A percentile compares a stretch with the other conserved stretches of the same genome.
phyloP scores from a whole-genome alignment of 2,888 invertebrate species.

The Meghimatium bilineatum region DNA sequence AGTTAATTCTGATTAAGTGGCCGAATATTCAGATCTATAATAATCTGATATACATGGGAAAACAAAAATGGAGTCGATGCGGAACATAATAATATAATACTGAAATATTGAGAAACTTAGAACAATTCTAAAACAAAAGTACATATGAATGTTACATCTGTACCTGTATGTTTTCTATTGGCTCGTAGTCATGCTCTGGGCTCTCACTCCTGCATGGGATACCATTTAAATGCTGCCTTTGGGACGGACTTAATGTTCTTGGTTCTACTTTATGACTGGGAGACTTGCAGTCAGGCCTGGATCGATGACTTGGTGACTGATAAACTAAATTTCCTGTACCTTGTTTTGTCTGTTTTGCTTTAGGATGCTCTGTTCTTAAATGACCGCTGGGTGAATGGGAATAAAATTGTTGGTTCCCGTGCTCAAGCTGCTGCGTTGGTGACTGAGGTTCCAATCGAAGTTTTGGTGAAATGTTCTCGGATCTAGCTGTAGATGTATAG shows the following conservation, averaged over 20 bases:
- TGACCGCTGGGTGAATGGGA: not conserved
- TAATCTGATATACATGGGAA: too few relatives aligned
- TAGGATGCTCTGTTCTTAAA: not conserved
- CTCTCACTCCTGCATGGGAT: slow-evolving; percentile 44
- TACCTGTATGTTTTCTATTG: slow-evolving; percentile 53
- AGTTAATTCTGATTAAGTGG: too few relatives aligned
- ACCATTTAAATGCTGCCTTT: slow-evolving; percentile 25
- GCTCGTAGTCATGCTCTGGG: slow-evolving; percentile 56
- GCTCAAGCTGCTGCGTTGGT: not conserved
- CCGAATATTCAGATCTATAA: too few relatives aligned
- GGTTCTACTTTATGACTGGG: not conserved
- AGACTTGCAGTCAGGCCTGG: not conserved
- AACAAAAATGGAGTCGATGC: too few relatives aligned
- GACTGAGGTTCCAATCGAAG: not conserved
- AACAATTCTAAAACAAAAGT: not conserved
- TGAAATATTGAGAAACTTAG: too few relatives aligned
- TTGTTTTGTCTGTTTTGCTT: not conserved
- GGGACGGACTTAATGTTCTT: not conserved
- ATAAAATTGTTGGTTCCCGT: not conserved
- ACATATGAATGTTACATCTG: not conserved
- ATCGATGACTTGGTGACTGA: not conserved
- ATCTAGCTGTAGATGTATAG: slow-evolving; percentile 34
- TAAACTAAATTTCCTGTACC: not conserved
- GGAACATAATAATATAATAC: too few relatives aligned
- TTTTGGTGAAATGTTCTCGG: slow-evolving; percentile 20